These are phyloP conservation scores for Bubo bubo DNA, from an alignment of 2,113 vertebrate species.

Conservation along the genomic window DNA sequence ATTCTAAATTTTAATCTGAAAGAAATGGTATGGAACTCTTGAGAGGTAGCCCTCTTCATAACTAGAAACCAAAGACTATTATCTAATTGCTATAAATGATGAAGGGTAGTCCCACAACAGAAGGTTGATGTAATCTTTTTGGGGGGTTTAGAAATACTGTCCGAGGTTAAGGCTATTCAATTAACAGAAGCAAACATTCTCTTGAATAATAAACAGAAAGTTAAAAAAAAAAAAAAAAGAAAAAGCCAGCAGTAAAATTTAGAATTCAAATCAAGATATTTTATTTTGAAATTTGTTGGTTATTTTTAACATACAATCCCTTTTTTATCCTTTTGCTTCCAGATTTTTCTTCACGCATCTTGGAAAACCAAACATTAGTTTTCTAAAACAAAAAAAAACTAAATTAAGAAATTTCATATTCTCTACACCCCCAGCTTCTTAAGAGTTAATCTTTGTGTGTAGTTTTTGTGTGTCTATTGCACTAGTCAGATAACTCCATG, in stretches of 20 bases:
- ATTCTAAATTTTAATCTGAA: not conserved
- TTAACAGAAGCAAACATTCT: not conserved
- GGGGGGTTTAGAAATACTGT: not conserved
- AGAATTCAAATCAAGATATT: not conserved
- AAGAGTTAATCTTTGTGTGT: not conserved
- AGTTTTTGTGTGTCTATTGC: not conserved
- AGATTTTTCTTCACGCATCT: not conserved
- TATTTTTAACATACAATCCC: not conserved
- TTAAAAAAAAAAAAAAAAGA: not conserved
- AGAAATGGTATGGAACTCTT: not conserved
- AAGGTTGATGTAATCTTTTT: not conserved
- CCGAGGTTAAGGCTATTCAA: not conserved
- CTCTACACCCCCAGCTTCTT: not conserved
- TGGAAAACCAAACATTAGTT: not conserved
- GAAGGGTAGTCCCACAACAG: accelerated
- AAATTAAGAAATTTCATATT: not conserved
- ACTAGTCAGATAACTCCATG: not conserved
- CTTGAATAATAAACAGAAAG: not conserved
- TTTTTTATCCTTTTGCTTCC: not conserved
- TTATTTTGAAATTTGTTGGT: not conserved
- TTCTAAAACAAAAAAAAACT: not conserved
- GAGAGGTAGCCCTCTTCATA: accelerated
- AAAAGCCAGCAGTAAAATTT: not conserved
- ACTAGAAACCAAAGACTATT: not conserved
- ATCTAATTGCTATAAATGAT: not conserved